A percentile compares a stretch with the other conserved stretches of the same genome.
Evolutionary conservation across 2,797 vertebrate genomes (phyloP).

Genomic region (Hydrocynus forskahlii): DNA sequence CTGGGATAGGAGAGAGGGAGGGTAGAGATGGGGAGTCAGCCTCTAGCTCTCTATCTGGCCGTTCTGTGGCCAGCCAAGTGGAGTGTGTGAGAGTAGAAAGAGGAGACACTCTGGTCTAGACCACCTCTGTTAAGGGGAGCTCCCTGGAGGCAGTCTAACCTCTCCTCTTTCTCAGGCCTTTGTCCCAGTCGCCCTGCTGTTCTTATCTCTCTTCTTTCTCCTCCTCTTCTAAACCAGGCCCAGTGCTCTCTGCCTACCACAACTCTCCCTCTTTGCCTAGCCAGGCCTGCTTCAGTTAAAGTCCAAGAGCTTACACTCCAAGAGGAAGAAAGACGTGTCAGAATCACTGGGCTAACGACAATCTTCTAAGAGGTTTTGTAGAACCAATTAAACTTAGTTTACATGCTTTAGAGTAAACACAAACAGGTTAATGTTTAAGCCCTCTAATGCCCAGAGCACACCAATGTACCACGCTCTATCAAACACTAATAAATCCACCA

Average conservation of each 20-base stretch:
- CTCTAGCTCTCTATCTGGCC: conserved; percentile 29
- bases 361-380: neutral
- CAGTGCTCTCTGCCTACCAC: conserved; percentile 45
- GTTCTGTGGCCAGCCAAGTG: conserved; percentile 49
- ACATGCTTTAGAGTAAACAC: neutral
- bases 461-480: neutral
- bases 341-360: neutral
- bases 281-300: conserved; percentile 35
- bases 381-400: neutral
- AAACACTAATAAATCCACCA: neutral
- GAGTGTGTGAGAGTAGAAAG: conserved; percentile 60
- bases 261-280: conserved; percentile 36
- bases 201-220: conserved; percentile 64
- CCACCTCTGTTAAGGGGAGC: conserved; percentile 69
- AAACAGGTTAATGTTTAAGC: neutral
- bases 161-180: conserved; percentile 73
- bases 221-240: conserved; percentile 50
- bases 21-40: conserved; percentile 25
- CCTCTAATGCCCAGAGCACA: neutral
- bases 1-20: conserved; percentile 27
- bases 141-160: conserved; percentile 70
- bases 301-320: neutral
- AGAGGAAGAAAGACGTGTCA: conserved; percentile 10
- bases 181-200: conserved; percentile 64
- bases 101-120: conserved; percentile 68